These are phyloP conservation scores for Teleogryllus occipitalis DNA, from an alignment of 1,140 invertebrate genomes.

Conservation along the genomic window DNA sequence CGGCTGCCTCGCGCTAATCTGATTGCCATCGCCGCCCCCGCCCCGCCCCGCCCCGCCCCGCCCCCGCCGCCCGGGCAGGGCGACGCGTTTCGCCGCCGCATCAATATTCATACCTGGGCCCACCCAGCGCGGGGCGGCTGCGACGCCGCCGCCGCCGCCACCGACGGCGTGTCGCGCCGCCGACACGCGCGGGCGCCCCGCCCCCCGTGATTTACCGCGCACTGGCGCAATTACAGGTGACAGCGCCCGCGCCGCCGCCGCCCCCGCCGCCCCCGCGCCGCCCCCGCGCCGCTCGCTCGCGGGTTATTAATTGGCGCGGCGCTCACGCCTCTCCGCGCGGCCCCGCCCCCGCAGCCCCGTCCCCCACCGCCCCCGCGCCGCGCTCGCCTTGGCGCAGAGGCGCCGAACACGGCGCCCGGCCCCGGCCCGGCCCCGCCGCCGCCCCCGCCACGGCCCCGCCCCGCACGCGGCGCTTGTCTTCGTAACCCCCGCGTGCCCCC, in stretches of 20 bases:
- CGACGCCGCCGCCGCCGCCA: neutral
- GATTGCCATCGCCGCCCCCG: neutral
- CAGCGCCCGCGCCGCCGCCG: neutral
- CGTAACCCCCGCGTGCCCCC: too few relatives aligned
- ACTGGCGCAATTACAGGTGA: neutral
- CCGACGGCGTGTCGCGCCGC: neutral
- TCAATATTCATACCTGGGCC: constrained; percentile 1
- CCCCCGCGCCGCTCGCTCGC: neutral
- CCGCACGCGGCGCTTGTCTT: too few relatives aligned
- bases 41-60: too few relatives aligned
- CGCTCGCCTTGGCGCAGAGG: too few relatives aligned
- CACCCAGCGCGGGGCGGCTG: neutral
- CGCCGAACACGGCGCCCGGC: too few relatives aligned
- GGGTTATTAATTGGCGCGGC: neutral
- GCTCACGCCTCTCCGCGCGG: neutral
- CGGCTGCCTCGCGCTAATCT: neutral
- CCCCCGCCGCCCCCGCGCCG: too few relatives aligned
- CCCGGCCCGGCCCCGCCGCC: too few relatives aligned
- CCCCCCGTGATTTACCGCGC: neutral
- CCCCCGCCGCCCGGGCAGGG: too few relatives aligned
- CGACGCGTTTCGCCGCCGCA: neutral
- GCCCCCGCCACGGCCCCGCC: too few relatives aligned
- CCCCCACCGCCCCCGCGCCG: too few relatives aligned
- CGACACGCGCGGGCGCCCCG: neutral
- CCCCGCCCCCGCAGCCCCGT: too few relatives aligned